Evolutionary conservation across 2,888 invertebrate genomes (phyloP), one percentile per base, ranked within the genome.

Genomic region (Bugula neritina): DNA sequence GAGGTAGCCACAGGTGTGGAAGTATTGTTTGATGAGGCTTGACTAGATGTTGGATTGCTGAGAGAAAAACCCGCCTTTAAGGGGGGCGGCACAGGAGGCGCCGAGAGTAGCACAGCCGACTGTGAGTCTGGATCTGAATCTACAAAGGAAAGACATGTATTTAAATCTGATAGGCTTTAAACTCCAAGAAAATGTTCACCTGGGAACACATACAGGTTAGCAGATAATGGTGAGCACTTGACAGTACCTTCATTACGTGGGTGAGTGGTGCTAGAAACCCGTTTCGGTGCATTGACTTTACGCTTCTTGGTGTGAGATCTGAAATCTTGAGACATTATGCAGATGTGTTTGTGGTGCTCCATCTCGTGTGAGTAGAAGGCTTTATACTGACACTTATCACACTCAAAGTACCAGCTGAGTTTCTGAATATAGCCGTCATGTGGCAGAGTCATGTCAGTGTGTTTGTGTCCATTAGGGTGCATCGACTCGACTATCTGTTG

Each of bases 361-460:
- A 63, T 63, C 2, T 63, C 63, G 13, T 27, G 63, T 13, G 31
- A 63, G 31, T 63, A 63, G 63, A 63, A 63, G 13, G 63, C 34
- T 31, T 31, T 63, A n/a, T 63, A 63, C 2, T 34, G 34, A 63
- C 63, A 63, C 27, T 34, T 63, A 27, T 63, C 63, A 31, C 63
- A 63, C 34, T 63, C 63, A 34, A 63, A 63, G 34, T 63, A 27
- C 63, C 63, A 63, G 27, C 63, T 63, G 3, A 63, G 63, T 13
- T 27, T 21, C 31, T 63, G 63, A 25, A 63, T 63, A 27, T 63
- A 63, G 31, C 63, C 63, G n/a, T 63, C 63, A 31, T 63, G 31
- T 25, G 63, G 63, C 31, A 63, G 27, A 1, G 63, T 63, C 63
- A 63, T 63, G 31, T 63, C 63, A 13, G 63, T 63, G 63, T 63